Evolutionary conservation across 2,888 invertebrate genomes (phyloP), one percentile per base, ranked within the genome.

Genomic region (Apodemia zela): DNA sequence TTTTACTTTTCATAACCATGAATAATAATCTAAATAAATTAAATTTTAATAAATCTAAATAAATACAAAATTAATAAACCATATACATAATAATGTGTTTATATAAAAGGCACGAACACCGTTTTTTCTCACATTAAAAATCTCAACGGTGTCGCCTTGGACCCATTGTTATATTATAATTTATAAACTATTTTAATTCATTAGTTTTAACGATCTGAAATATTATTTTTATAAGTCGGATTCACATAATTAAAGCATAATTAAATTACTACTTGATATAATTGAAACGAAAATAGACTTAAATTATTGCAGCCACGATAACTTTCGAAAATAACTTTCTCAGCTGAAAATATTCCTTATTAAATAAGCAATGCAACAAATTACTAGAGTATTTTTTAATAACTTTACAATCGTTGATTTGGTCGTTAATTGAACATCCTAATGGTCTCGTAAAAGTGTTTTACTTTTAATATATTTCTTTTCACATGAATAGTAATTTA

Each of bases 221-320:
- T 54, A 54, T 54, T 18, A 54, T 25, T 54, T 21, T 54, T 13
- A 54, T 54, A 54, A 18, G 51, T 54, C 21, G 13, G 51, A 13
- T 54, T 54, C 51, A 54, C 51, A 54, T 54, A 54, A 54, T 54
- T 54, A 54, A 54, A 54, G 51, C 21, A 54, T 54, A 54, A 54
- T 54, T 54, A 54, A 54, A 54, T 54, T 54, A 54, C 51, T 54
- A 21, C 51, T 54, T 13, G 21, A 54, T 54, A 54, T 54, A 54
- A 54, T 54, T 54, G 51, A 54, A 54, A 54, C 15, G 21, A 54
- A 54, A 54, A 54, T 25, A 54, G 6, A 54, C 21, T 54, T 54
- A 21, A 54, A 54, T 54, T 54, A 54, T 54, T 54, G 25, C 51
- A 25, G 51, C 15, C 18, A 25, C 18, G 18, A 51, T 54, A 54